Percentiles rank a stretch among this genome's conserved stretches.
Conservation (phyloP, 1,140 invertebrate genomes). For the Polyergus mexicanus region DNA sequence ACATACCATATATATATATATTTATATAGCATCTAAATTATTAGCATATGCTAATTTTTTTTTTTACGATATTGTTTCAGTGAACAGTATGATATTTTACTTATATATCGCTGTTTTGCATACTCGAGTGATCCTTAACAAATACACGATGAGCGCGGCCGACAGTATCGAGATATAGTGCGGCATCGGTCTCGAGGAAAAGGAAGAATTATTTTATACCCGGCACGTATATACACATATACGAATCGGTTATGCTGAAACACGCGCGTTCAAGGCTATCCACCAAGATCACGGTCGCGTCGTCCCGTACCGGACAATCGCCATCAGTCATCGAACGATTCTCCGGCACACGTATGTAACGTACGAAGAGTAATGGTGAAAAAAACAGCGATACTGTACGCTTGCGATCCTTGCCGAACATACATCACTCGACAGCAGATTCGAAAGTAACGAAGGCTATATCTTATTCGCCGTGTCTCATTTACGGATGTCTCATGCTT, state of each 20-base stretch:
- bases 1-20: neutral
- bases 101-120: slow-evolving; percentile 23
- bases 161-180: slow-evolving; percentile 15
- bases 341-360: slow-evolving; percentile 10
- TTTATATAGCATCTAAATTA: neutral
- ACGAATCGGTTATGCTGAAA: slow-evolving; percentile 59
- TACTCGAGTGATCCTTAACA: slow-evolving; percentile 47
- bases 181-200: slow-evolving; percentile 53
- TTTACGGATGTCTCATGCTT: slow-evolving; percentile 19
- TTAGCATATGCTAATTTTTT: neutral
- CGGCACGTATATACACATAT: neutral
- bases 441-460: slow-evolving; percentile 53
- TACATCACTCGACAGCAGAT: slow-evolving; percentile 53
- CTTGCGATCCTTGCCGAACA: slow-evolving; percentile 47
- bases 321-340: slow-evolving; percentile 71
- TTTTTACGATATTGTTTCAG: neutral
- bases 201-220: slow-evolving; percentile 67
- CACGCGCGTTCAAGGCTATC: slow-evolving; percentile 65
- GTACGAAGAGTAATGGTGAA: slow-evolving; percentile 43
- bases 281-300: slow-evolving; percentile 69
- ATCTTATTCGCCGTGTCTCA: slow-evolving; percentile 41
- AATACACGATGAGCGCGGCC: slow-evolving; percentile 39
- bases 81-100: slow-evolving; percentile 20
- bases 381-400: slow-evolving; percentile 42
- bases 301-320: slow-evolving; percentile 68